Evolutionary conservation across 2,888 invertebrate species (phyloP), one percentile per base, ranked within the genome.

Genomic region (Epirrhoe alternata): DNA sequence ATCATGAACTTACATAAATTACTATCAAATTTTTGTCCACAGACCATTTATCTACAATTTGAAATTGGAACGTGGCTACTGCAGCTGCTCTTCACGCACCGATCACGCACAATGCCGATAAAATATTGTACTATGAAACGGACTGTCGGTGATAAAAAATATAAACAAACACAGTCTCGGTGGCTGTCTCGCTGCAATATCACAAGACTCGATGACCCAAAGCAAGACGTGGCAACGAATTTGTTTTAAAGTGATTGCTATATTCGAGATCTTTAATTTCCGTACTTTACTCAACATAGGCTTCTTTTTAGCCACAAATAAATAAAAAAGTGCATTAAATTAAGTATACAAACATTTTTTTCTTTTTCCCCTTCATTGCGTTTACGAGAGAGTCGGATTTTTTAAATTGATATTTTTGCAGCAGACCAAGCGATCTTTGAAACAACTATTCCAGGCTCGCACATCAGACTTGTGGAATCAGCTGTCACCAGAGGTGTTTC

Each of bases 101-200:
- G 55, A 77, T 78, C 83, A 82, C 76, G 79, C 70, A 31, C 42
- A 31, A 59, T 66, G 7, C 16, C 66, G 78, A 83, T 81, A 80
- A 65, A 71, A 66, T 69, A 73, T 61, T 76, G 82, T 78, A 84
- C 85, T 85, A 83, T 82, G 83, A 66, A 79, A 69, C 76, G 62
- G 52, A 42, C 65, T 64, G 38, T 64, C 64, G 69, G 61, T 69
- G 80, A 82, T 81, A 82, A 82, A 77, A 81, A 69, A 62, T 56
- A 81, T 79, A 78, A 79, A 80, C 76, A 80, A 57, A 42, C 35
- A 56, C 35, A 66, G 78, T 80, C 78, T 81, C 54, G 71, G 17
- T 54, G 52, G 35, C 61, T 42, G 77, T 78, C 78, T 81, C 65
- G 59, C 56, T 58, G 35, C 8, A 33, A 51, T 54, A n/a, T 42